Evolutionary conservation across 2,888 invertebrate genomes (phyloP), one percentile per base, ranked within the genome.

Genomic region (Dastarcus helophoroides): DNA sequence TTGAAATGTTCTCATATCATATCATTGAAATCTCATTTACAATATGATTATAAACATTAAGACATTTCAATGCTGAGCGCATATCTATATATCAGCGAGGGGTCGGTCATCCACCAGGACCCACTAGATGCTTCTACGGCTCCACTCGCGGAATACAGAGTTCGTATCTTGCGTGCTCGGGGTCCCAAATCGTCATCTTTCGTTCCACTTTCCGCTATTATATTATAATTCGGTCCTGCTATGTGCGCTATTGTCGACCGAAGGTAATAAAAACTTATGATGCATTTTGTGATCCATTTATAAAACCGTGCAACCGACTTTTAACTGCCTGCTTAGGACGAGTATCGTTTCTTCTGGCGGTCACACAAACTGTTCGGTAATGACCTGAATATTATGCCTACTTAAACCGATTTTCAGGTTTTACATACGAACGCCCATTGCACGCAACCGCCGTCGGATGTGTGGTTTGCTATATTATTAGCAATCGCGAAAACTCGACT

Each of bases 201-300:
- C 39, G 42, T 36, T 41, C 43, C 43, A 41, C 47, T 47, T 44
- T 46, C 45, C 46, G 44, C 47, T 46, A 47, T 48, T 47, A 46
- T 47, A 52, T 53, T 52, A 51, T 46, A 51, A 53, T 53, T 49
- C 47, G 45, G 42, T 35, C 40, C 44, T 37, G 50, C 47, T 50
- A 48, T 53, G 53, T 53, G 48, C 50, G 42, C 51, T 53, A 53
- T 54, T 54, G 52, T 50, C 46, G 43, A 43, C 36, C 15, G 26
- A n/a, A 14, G 35, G 41, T 36, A 44, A 44, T 44, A 47, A 47
- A 46, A 47, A 46, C 37, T 44, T 44, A 43, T 35, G 43, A 39
- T 35, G 40, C 31, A 42, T 42, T 44, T 43, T 42, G 42, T 44
- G 42, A 37, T 43, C 40, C 42, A 39, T 42, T 42, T 42, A 39